Base-by-base conservation (phyloP, 2,888 invertebrate genomes). In the Lottia scabra region DNA sequence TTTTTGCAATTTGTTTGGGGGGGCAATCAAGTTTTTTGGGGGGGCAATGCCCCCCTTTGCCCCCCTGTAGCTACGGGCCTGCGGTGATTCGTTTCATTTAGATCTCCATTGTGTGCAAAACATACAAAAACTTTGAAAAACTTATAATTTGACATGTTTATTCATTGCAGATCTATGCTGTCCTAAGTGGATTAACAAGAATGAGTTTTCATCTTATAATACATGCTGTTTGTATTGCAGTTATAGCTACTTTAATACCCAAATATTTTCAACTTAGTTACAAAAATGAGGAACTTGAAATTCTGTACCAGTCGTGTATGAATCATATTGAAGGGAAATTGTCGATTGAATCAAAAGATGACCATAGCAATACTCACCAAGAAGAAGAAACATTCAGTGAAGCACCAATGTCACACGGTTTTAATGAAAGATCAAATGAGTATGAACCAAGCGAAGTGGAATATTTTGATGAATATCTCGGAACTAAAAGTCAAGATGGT, bases 181-280 rank as follows among this genome's bases (percentile, higher is more conserved):
- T 38, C 10, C 38, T 10, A 38, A 10, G 30, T 10, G 10, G 10
- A 8, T 38, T 38, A 10, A 38, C 38, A 38, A 56, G 19, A 3
- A 56, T 56, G 56, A 56, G 56, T 23, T 63, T 79, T 13, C 80
- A 81, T 68, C 75, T 74, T 70, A 68, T 81, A 23, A 75, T 75
- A 16, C 79, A 81, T 63, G 75, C 78, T 71, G 79, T 81, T 30
- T 68, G 74, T 43, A 68, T 78, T 65, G 76, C 75, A 19, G 63
- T 79, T 8, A 76, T 81, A 44, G 79, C 79, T 30, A 73, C 77
- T 12, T 67, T 79, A 15, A 72, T 79, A 27, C 71, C 76, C 64
- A 76, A 81, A 66, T 73, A 78, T 62, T 67, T 79, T 43, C 73
- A 80, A 62, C 67, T 78, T 2, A 76, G 69, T 64, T 68, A 65